These are phyloP conservation scores for Agrenia bidenticulata DNA, from an alignment of 2,888 invertebrate species.

Conservation along the genomic window DNA sequence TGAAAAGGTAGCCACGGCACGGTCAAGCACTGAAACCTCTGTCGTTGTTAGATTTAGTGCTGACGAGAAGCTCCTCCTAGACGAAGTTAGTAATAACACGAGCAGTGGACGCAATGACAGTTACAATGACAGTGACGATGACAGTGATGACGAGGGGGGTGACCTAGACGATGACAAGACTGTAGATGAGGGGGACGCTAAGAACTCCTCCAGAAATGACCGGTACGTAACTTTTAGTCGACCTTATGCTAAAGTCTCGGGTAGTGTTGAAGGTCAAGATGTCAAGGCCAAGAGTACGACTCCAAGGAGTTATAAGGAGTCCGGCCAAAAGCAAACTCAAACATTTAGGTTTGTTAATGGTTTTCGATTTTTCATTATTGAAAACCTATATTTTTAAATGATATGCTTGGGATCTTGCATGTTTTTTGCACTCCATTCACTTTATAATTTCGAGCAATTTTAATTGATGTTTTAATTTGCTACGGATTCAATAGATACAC, in stretches of 20 bases:
- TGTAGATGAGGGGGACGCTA: no score
- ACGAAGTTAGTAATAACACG: conserved; percentile 24
- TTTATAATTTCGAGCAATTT: no score
- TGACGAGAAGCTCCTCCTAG: conserved; percentile 50
- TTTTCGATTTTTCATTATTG: no score
- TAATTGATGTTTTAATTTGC: no score
- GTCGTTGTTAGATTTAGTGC: conserved; percentile 51
- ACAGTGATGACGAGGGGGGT: conserved; percentile 29
- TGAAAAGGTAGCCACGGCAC: conserved; percentile 12
- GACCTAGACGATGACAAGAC: conserved; percentile 31
- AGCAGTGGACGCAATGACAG: conserved; percentile 22
- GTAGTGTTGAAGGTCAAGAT: conserved; percentile 33
- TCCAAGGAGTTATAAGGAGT: no score
- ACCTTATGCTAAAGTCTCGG: conserved; percentile 52
- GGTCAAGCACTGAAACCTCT: conserved; percentile 52
- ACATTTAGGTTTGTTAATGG: no score
- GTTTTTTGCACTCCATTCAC: no score
- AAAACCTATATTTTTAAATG: no score
- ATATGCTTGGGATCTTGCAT: no score
- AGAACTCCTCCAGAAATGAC: not conserved
- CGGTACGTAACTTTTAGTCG: conserved; percentile 52
- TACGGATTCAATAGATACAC: conserved; percentile 23
- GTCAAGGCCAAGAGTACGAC: no score
- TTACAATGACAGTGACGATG: conserved; percentile 13
- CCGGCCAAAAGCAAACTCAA: no score